Evolutionary conservation across 2,888 invertebrate genomes (phyloP).

Genomic region (Clistopyga incitator): DNA sequence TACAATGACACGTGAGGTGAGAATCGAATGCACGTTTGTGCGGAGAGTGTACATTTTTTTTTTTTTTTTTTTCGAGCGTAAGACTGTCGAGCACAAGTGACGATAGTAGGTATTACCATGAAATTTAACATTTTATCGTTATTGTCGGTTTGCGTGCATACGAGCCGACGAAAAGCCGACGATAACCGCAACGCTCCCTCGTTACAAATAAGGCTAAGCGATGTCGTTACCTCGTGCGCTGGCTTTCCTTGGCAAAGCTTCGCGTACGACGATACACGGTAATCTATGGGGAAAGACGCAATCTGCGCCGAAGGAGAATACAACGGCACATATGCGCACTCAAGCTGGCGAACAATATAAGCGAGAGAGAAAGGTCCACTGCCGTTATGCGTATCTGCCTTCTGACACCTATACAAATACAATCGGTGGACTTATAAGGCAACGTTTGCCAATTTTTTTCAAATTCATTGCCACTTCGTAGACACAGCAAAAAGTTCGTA

Average conservation of each 20-base stretch:
- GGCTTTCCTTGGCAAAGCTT: neutral
- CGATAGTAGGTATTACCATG: slow-evolving; percentile 57
- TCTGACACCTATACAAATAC: slow-evolving; percentile 6
- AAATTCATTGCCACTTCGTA: slow-evolving; percentile 3
- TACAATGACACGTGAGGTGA: neutral
- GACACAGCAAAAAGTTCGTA: too few relatives aligned
- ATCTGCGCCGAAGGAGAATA: slow-evolving; percentile 39
- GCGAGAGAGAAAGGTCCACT: slow-evolving; percentile 50
- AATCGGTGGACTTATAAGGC: slow-evolving; percentile 4
- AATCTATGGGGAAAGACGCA: slow-evolving; percentile 39
- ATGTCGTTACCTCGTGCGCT: slow-evolving; percentile 60
- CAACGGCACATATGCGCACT: slow-evolving; percentile 2
- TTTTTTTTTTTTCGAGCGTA: too few relatives aligned
- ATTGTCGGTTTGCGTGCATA: slow-evolving; percentile 64
- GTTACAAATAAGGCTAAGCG: slow-evolving; percentile 64
- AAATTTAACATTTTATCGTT: slow-evolving; percentile 66
- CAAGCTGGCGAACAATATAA: slow-evolving; percentile 41
- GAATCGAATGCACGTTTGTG: slow-evolving; percentile 26
- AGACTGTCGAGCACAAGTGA: slow-evolving; percentile 58
- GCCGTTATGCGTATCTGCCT: slow-evolving; percentile 32
- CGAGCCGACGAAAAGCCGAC: slow-evolving; percentile 42
- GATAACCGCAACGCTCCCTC: slow-evolving; percentile 51
- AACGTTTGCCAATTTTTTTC: neutral
- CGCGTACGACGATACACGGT: slow-evolving; percentile 25
- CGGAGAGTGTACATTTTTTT: slow-evolving; percentile 26